Percentiles rank a stretch among this genome's conserved stretches.
Evolutionary conservation across 2,888 invertebrate genomes (phyloP).

Genomic region (Cyaniris semiargus): DNA sequence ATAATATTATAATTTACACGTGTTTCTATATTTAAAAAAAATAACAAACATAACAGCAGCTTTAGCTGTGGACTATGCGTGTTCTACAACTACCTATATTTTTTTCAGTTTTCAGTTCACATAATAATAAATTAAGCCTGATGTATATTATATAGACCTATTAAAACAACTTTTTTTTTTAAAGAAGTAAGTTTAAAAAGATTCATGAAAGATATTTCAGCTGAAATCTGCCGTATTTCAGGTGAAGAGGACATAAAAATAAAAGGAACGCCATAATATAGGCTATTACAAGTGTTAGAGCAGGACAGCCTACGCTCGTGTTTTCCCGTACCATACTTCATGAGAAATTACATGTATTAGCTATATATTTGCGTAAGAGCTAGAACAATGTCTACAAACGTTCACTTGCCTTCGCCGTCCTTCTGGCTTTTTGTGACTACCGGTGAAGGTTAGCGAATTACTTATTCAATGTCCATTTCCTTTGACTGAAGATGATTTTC

Average conservation of each 20-base stretch:
- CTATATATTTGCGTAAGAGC: constrained; percentile 30
- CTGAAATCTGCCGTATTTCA: neutral
- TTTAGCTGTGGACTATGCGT: no score
- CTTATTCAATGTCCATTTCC: neutral
- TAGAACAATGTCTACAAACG: constrained; percentile 27
- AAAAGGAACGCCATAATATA: neutral
- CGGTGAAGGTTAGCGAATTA: constrained; percentile 25
- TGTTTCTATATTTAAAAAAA: no score
- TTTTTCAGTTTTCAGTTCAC: no score
- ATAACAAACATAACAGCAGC: no score
- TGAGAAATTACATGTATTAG: constrained; percentile 18
- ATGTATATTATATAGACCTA: neutral
- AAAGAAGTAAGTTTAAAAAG: neutral
- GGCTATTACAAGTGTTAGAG: neutral
- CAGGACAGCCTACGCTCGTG: neutral
- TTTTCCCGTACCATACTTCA: constrained; percentile 2
- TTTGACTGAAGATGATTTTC: neutral
- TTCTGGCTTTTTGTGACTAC: constrained; percentile 22
- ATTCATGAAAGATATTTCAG: neutral
- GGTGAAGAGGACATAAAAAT: no score
- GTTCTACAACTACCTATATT: no score
- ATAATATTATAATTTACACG: no score
- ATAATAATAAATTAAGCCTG: no score
- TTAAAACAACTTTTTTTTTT: no score
- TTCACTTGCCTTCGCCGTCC: constrained; percentile 28